A percentile compares a stretch with the other conserved stretches of the same genome.
These are phyloP conservation scores for Bhutanitis thaidina DNA, from an alignment of 2,888 invertebrate species.

Conservation along the genomic window DNA sequence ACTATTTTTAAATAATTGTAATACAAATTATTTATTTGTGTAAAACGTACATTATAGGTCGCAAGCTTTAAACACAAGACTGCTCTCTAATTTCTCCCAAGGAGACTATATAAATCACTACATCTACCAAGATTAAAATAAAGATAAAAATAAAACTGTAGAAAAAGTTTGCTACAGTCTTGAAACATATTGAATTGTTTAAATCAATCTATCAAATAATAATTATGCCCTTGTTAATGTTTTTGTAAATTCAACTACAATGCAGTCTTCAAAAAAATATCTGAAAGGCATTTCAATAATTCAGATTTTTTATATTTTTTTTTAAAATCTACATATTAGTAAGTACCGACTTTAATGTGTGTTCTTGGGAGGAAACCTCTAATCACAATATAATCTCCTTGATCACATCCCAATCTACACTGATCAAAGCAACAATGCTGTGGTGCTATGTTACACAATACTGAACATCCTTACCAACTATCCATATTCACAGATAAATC, in stretches of 20 bases:
- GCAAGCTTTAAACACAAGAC: conserved; percentile 53
- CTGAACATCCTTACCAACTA: too few relatives aligned
- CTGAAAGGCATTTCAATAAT: conserved; percentile 3
- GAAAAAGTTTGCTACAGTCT: conserved; percentile 7
- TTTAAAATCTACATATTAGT: conserved; percentile 19
- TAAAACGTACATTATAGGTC: conserved; percentile 47
- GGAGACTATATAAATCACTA: conserved; percentile 33
- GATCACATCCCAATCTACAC: conserved; percentile 58
- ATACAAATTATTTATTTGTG: conserved; percentile 60
- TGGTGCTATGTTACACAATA: conserved; percentile 27
- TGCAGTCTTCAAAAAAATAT: conserved; percentile 19
- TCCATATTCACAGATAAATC: too few relatives aligned
- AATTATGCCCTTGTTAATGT: not conserved
- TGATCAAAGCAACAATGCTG: conserved; percentile 56
- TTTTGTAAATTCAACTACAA: conserved; percentile 4
- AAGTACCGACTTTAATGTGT: conserved; percentile 22
- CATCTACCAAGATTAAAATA: conserved; percentile 5
- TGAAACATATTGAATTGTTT: conserved; percentile 3
- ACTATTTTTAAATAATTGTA: conserved; percentile 62
- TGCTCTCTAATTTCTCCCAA: conserved; percentile 34
- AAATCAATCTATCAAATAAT: conserved; percentile 10
- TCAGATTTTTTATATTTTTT: not conserved
- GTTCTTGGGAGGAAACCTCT: conserved; percentile 10
- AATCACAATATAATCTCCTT: conserved; percentile 48
- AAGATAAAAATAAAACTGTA: conserved; percentile 13